phyloP scores from a whole-genome alignment of 2,888 invertebrate species.

The Leptinotarsa tumamoca region DNA sequence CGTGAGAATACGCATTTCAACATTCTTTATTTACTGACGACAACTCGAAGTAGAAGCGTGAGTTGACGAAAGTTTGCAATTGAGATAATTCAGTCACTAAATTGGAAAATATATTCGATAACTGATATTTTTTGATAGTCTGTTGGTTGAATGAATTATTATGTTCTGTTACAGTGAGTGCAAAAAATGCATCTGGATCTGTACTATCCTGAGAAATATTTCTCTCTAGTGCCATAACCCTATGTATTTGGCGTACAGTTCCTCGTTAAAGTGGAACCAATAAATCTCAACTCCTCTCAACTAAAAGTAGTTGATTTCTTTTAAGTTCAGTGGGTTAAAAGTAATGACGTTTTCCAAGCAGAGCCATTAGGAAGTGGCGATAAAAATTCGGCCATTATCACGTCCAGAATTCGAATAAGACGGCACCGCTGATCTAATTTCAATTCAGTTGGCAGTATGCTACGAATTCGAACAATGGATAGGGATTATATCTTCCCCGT shows the following conservation, averaged over 20 bases:
- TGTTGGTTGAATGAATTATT: no score
- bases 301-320: not conserved
- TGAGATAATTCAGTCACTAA: no score
- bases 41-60: no score
- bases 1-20: no score
- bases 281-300: not conserved
- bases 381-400: constrained; percentile 8
- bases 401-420: constrained; percentile 7
- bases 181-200: no score
- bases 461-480: not conserved
- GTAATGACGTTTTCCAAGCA: not conserved
- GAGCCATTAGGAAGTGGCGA: not conserved
- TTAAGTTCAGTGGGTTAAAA: not conserved
- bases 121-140: no score
- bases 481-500: not conserved
- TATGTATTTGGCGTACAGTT: not conserved
- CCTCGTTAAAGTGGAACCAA: not conserved
- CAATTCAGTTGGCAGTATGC: constrained; percentile 12
- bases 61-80: no score
- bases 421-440: constrained; percentile 1
- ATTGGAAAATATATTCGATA: no score
- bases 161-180: no score
- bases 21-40: no score
- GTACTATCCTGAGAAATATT: not conserved
- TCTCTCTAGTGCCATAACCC: not conserved